These are phyloP conservation scores for Drepana arcuata DNA, from an alignment of 1,140 invertebrate genomes.

Conservation along the genomic window DNA sequence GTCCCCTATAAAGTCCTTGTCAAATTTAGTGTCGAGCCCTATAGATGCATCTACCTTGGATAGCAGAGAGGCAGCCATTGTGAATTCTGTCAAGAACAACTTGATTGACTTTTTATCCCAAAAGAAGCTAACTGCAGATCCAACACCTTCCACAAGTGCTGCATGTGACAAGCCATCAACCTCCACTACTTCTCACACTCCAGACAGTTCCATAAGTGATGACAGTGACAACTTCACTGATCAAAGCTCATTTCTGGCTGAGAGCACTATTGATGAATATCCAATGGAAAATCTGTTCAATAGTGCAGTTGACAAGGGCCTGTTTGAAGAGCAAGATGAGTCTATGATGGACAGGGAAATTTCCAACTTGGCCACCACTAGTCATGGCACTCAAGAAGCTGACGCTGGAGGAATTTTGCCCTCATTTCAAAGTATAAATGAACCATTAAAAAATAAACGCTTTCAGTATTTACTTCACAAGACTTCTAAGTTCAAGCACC, in stretches of 20 bases:
- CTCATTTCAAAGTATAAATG: constrained; percentile 62
- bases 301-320: constrained; percentile 60
- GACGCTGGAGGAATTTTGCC: constrained; percentile 38
- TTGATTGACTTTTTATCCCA: constrained; percentile 55
- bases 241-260: constrained; percentile 59
- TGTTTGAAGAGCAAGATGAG: constrained; percentile 58
- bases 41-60: constrained; percentile 63
- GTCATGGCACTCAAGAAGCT: constrained; percentile 48
- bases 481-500: constrained; percentile 67
- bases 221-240: constrained; percentile 57
- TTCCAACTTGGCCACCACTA: constrained; percentile 59
- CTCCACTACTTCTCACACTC: constrained; percentile 41
- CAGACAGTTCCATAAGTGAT: constrained; percentile 55
- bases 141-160: constrained; percentile 41
- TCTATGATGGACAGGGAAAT: constrained; percentile 65
- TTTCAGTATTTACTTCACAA: constrained; percentile 70
- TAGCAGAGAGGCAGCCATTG: constrained; percentile 34
- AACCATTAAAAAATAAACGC: constrained; percentile 63
- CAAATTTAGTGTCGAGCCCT: constrained; percentile 75
- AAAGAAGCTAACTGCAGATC: constrained; percentile 43
- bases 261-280: constrained; percentile 64
- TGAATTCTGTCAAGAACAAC: constrained; percentile 53
- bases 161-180: constrained; percentile 37
- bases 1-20: constrained; percentile 75
- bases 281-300: constrained; percentile 66